A percentile compares a stretch with the other conserved stretches of the same genome.
phyloP scores from a whole-genome alignment of 37 sponge, comb jelly and placozoan genomes.

The Corticium candelabrum region DNA sequence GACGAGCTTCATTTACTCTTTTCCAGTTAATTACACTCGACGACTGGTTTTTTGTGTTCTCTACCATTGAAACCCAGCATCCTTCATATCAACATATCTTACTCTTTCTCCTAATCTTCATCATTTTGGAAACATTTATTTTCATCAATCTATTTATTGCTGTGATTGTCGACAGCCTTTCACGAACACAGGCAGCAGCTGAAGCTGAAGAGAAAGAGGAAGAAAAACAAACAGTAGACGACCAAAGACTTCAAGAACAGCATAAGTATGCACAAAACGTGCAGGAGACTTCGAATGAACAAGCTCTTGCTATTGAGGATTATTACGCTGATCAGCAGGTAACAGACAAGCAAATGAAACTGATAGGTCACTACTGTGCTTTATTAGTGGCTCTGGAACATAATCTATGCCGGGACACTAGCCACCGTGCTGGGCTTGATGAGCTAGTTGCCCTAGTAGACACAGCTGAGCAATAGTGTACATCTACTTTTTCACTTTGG shows the following conservation, averaged over 20 bases:
- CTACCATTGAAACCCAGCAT: constrained; percentile 29
- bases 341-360: constrained; percentile 12
- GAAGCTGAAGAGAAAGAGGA: constrained; percentile 7
- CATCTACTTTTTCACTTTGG: too few relatives aligned
- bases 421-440: constrained; percentile 23
- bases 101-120: constrained; percentile 62
- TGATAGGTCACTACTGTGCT: constrained; percentile 17
- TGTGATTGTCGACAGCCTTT: constrained; percentile 83
- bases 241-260: background rate
- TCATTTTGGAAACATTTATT: constrained; percentile 75
- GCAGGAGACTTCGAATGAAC: background rate
- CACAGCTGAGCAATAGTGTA: too few relatives aligned
- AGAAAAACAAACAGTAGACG: background rate
- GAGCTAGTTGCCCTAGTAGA: constrained; percentile 55
- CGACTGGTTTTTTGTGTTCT: constrained; percentile 81
- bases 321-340: constrained; percentile 12
- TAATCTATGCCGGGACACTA: constrained; percentile 13
- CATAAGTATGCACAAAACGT: background rate
- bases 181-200: constrained; percentile 49
- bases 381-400: constrained; percentile 28
- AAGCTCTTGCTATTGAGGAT: background rate
- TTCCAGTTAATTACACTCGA: constrained; percentile 88
- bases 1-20: constrained; percentile 53
- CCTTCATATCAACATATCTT: constrained; percentile 63
- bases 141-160: constrained; percentile 82